phyloP scores from a whole-genome alignment of 2,113 vertebrate species.

The Cyanistes caeruleus region DNA sequence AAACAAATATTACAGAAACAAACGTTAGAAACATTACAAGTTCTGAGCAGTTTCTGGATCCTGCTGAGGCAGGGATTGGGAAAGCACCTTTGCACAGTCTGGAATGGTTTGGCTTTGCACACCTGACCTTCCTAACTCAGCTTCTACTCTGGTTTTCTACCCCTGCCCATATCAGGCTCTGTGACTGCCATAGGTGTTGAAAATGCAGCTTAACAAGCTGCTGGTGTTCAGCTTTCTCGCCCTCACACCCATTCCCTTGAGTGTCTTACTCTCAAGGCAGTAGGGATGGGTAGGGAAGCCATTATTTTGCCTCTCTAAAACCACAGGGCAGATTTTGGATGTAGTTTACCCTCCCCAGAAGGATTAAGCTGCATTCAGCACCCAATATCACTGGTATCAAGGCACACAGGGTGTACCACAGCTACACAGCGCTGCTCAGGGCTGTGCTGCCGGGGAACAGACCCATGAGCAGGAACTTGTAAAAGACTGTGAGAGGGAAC shows the following conservation, averaged over 20 bases:
- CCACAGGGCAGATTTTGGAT: neutral
- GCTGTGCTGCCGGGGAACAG: neutral
- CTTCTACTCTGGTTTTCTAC: neutral
- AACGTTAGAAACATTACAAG: neutral
- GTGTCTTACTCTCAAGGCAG: neutral
- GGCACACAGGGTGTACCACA: neutral
- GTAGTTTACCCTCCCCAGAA: neutral
- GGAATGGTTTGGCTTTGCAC: neutral
- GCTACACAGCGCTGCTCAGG: neutral
- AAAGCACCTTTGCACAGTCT: neutral
- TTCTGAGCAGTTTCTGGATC: neutral
- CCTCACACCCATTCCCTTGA: neutral
- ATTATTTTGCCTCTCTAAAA: neutral
- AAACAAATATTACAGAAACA: neutral
- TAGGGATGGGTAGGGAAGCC: neutral
- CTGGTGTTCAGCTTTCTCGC: neutral
- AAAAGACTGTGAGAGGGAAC: neutral
- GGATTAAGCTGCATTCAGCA: neutral
- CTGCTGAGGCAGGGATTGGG: neutral
- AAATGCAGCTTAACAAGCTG: neutral
- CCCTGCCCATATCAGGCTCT: neutral
- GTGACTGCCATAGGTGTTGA: neutral
- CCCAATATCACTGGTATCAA: rapidly evolving
- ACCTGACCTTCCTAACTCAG: neutral
- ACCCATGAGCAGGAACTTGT: neutral